Base-by-base conservation (phyloP, 2,113 vertebrate genomes). In the Ophthalmolycus amberensis region DNA sequence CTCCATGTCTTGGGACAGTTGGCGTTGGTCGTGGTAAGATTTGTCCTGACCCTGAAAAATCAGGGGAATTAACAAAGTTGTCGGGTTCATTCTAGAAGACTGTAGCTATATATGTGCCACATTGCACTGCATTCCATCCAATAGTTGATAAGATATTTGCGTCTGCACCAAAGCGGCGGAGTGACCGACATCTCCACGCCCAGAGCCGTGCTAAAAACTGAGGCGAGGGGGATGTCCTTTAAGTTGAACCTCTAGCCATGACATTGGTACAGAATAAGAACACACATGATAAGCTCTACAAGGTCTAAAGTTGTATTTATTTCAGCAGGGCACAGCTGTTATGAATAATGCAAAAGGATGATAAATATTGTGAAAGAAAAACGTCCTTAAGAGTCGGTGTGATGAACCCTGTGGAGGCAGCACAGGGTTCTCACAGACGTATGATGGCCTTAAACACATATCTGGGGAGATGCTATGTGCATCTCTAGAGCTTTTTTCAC, bases 291-390 rank as follows among this genome's bases (percentile, higher is more conserved):
- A 78, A 73, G 29, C 46, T 74, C 73, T 27, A 68, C 56, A 68
- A 62, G 64, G 34, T 40, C 32, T 29, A 20, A 18, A 50, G 50
- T 27, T 76, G 42, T 65, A 69, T 78, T 83, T 80, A 40, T 79
- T 72, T 82, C 52, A 73, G 52, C 54, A 46, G 82, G 75, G 80
- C 42, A 29, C 3, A 12, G 11, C 6, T 52, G 27, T 38, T 65
- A 81, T 89, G 80, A 88, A 84, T 85, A 75, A 86, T 86, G 69
- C 65, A 84, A 65, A 58, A 9, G 54, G 68, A 44, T 58, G 65
- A 74, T 84, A 84, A 74, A 85, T 79, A 74, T 59, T 67, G 71
- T 50, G 56, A n/a, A 64, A 44, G 34, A 0, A 73, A 59, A 29
- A 52, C 37, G 20, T 69, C 65, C 72, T 75, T 11, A 20, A 20